Percentiles rank a stretch among this genome's conserved stretches.
Evolutionary conservation across 2,113 vertebrate genomes (phyloP).

Genomic region (Gymnarchus niloticus): DNA sequence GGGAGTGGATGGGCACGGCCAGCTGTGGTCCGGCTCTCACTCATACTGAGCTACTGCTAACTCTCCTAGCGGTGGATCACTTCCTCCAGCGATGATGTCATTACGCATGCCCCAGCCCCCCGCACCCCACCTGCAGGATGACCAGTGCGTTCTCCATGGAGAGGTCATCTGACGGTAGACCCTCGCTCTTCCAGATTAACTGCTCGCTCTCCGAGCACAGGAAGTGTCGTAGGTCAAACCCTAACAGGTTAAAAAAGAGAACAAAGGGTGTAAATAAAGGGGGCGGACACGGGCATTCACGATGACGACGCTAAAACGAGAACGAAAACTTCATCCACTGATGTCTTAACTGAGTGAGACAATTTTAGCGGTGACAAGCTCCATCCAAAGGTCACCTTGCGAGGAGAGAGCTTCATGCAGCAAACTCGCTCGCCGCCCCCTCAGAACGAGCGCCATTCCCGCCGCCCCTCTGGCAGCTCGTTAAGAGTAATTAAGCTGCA

Average conservation of each 20-base stretch:
- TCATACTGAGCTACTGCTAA: neutral
- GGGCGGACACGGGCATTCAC: neutral
- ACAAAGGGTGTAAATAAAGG: neutral
- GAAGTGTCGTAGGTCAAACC: slow-evolving; percentile 84
- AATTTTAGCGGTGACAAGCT: neutral
- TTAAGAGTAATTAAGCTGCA: slow-evolving; percentile 1
- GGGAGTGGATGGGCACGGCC: neutral
- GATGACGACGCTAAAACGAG: neutral
- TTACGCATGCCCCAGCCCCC: neutral
- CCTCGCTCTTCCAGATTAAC: slow-evolving; percentile 95
- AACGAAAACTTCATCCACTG: too few species aligned
- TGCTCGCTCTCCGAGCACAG: slow-evolving; percentile 94
- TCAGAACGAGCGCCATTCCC: neutral
- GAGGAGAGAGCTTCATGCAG: neutral
- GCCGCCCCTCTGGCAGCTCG: neutral
- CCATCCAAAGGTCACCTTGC: slow-evolving; percentile 5
- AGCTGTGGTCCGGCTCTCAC: neutral
- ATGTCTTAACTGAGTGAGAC: slow-evolving; percentile 22
- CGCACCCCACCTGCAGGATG: slow-evolving; percentile 87
- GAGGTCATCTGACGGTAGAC: slow-evolving; percentile 92
- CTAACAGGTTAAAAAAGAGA: slow-evolving; percentile 51
- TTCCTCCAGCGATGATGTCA: too few species aligned
- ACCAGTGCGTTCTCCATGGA: slow-evolving; percentile 96
- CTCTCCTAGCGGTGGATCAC: neutral
- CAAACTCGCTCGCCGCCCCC: neutral